Conservation (phyloP, 2,113 vertebrate species). For the Poeciliopsis turrubarensis region DNA sequence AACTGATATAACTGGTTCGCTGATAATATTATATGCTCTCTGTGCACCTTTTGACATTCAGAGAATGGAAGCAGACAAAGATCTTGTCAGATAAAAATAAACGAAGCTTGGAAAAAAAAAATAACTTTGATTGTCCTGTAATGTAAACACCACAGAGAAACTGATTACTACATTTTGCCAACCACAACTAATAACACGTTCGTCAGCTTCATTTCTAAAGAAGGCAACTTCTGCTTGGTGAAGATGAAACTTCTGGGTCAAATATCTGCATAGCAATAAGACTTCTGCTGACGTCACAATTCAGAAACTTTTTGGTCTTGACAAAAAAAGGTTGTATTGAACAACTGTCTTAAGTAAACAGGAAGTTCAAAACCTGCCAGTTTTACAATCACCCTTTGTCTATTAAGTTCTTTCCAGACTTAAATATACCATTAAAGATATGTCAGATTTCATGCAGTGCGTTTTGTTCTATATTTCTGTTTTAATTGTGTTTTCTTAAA, state of each 20-base stretch:
- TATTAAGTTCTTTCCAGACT: not conserved
- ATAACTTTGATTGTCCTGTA: not conserved
- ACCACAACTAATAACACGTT: not conserved
- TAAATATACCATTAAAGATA: not conserved
- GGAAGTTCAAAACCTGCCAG: not conserved
- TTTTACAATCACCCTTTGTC: not conserved
- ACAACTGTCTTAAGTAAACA: not conserved
- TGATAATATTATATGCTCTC: not conserved
- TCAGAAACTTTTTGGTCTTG: no score
- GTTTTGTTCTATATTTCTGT: conserved; percentile 12
- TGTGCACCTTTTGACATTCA: not conserved
- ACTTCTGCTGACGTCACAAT: no score
- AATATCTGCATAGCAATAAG: not conserved
- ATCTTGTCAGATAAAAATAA: not conserved
- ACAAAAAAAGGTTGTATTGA: no score
- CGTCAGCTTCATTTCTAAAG: not conserved
- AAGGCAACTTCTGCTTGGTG: not conserved
- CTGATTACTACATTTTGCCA: not conserved
- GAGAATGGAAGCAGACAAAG: not conserved
- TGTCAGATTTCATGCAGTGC: not conserved
- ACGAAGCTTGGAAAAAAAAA: not conserved
- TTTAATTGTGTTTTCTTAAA: conserved; percentile 38
- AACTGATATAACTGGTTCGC: not conserved
- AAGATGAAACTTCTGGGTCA: not conserved
- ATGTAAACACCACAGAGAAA: not conserved